Conservation (phyloP, 2,888 invertebrate genomes). For the Dynastes grantii region DNA sequence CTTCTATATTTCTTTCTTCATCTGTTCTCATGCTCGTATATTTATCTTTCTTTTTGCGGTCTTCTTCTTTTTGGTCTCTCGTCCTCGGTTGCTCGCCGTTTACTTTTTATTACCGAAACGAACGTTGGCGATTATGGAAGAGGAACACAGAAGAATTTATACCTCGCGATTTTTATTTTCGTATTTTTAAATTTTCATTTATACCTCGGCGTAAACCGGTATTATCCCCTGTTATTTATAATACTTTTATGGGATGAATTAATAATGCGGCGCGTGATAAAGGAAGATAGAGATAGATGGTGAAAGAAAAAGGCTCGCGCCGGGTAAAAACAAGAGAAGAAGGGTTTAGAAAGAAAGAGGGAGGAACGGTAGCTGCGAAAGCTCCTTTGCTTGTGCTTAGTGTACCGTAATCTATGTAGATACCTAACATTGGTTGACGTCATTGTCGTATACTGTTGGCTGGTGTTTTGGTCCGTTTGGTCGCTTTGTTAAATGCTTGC, state of each 20-base stretch:
- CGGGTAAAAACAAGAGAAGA: neutral
- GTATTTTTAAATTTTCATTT: constrained; percentile 44
- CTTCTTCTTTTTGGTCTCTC: neutral
- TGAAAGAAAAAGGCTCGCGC: neutral
- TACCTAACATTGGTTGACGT: too few species aligned
- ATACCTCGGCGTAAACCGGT: constrained; percentile 42
- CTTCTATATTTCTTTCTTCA: neutral
- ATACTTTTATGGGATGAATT: constrained; percentile 43
- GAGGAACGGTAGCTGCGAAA: too few species aligned
- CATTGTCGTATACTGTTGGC: too few species aligned
- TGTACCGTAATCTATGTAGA: too few species aligned
- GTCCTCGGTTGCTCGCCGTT: neutral
- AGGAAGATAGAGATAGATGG: neutral
- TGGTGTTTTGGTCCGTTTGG: too few species aligned
- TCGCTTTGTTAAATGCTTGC: too few species aligned
- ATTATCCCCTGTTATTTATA: constrained; percentile 43
- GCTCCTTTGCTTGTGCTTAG: too few species aligned
- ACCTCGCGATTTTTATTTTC: constrained; percentile 41
- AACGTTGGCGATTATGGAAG: constrained; percentile 27
- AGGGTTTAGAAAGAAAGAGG: too few species aligned
- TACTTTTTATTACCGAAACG: constrained; percentile 19
- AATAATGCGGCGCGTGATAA: constrained; percentile 28
- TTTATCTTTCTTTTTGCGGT: neutral
- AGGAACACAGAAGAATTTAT: constrained; percentile 22
- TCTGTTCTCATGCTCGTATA: constrained; percentile 17